Base-by-base conservation (phyloP, 2,888 invertebrate species). In the Oligia strigilis region DNA sequence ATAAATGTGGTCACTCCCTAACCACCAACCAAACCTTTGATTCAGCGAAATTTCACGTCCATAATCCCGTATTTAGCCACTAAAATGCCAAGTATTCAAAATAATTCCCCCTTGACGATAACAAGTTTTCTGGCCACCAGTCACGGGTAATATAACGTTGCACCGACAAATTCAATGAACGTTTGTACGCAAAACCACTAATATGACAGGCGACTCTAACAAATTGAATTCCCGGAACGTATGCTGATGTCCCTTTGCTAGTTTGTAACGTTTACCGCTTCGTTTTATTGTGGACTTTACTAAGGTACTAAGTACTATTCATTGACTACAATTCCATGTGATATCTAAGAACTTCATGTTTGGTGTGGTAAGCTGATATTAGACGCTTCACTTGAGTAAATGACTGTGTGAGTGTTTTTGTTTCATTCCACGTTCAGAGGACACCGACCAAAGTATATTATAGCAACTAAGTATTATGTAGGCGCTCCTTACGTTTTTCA, bases 221-320 rank as follows among this genome's bases (percentile, higher is more conserved):
- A 82, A 90, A 90, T 89, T 89, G 80, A 79, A 90, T 90, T 83
- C 69, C 67, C 84, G 49, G 72, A 87, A 82, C 83, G 84, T 82
- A 83, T 58, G 84, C 66, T 80, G 81, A 83, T 84, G 84, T 83
- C 82, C 76, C 83, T 81, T 74, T 87, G 77, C 75, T 65, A 70
- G 72, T 83, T 77, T 77, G 69, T 62, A 49, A 52, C 77, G 72
- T 82, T 84, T 82, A 86, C 67, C 43, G 62, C 64, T 71, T 66
- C 58, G 78, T 78, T 85, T 77, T 77, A 84, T 40, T 62, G 40
- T 71, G 17, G 43, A 72, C n/a, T 17, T 29, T 69, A 78, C 58
- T 66, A 71, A 17, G 14, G 46, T 70, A 8, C 29, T 55, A 13
- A 29, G 0, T 4, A 29, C 4, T 64, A 14, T 29, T 17, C 14